These are phyloP conservation scores for Antennarius maculatus DNA, from an alignment of 2,797 vertebrate species.

Conservation along the genomic window DNA sequence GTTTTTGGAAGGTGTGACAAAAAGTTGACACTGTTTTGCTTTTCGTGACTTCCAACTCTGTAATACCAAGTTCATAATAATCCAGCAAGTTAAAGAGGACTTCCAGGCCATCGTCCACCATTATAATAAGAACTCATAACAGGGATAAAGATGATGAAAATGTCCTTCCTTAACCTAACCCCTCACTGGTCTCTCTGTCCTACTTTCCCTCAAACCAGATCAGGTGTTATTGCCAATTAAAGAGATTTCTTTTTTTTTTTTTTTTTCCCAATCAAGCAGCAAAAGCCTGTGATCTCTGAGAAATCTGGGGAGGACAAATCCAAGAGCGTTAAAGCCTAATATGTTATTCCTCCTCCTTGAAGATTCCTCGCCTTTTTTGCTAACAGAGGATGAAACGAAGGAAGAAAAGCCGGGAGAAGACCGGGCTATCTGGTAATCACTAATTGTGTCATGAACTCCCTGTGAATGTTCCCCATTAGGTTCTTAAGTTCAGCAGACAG, in stretches of 20 bases:
- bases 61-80: conserved; percentile 22
- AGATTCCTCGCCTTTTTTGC: conserved; percentile 68
- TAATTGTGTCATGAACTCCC: conserved; percentile 78
- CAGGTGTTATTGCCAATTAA: conserved; percentile 74
- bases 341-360: conserved; percentile 79
- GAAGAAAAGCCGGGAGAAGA: conserved; percentile 71
- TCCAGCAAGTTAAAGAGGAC: conserved; percentile 32
- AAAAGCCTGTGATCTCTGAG: conserved; percentile 64
- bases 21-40: conserved; percentile 19
- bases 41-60: neutral
- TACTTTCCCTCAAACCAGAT: conserved; percentile 42
- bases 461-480: conserved; percentile 72
- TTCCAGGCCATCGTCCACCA: conserved; percentile 37
- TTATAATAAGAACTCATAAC: conserved; percentile 36
- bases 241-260: conserved; percentile 63
- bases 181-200: conserved; percentile 30
- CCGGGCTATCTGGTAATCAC: conserved; percentile 72
- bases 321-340: conserved; percentile 72
- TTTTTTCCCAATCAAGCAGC: conserved; percentile 62
- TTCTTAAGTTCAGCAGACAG: conserved; percentile 69
- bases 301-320: conserved; percentile 65
- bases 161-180: conserved; percentile 41
- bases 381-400: conserved; percentile 72
- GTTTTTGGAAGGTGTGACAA: conserved; percentile 6
- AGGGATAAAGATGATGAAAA: conserved; percentile 19